Conservation (phyloP, 2,888 invertebrate species). For the Oegoconia quadripuncta region DNA sequence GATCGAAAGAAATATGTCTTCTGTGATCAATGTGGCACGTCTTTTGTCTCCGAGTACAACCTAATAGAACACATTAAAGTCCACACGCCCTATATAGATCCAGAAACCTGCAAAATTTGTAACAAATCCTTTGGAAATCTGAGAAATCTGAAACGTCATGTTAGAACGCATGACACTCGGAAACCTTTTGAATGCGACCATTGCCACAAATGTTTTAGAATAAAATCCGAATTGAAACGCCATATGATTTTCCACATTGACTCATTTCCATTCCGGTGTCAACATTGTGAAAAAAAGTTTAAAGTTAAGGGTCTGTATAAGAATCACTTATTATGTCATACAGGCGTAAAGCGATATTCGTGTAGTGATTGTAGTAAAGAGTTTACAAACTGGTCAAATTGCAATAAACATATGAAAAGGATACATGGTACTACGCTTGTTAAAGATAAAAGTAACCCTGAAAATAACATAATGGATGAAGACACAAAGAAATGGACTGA, state of each 20-base stretch:
- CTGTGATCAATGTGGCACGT: conserved; percentile 18
- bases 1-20: conserved; percentile 25
- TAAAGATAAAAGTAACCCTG: not conserved
- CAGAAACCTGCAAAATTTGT: conserved; percentile 10
- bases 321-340: conserved; percentile 20
- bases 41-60: conserved; percentile 10
- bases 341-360: conserved; percentile 20
- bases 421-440: conserved; percentile 19
- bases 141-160: conserved; percentile 13
- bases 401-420: conserved; percentile 26
- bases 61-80: not conserved
- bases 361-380: conserved; percentile 18
- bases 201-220: conserved; percentile 26
- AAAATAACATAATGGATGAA: not conserved
- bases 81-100: conserved; percentile 8
- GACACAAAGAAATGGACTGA: not conserved
- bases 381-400: conserved; percentile 25
- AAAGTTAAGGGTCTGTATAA: conserved; percentile 73
- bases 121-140: not conserved
- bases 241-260: conserved; percentile 84
- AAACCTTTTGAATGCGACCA: conserved; percentile 27
- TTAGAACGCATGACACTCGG: conserved; percentile 18
- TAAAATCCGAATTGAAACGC: conserved; percentile 59
- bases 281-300: conserved; percentile 82
- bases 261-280: conserved; percentile 82